Base-by-base conservation (phyloP, 2,888 invertebrate genomes). In the Ochlodes sylvanus region DNA sequence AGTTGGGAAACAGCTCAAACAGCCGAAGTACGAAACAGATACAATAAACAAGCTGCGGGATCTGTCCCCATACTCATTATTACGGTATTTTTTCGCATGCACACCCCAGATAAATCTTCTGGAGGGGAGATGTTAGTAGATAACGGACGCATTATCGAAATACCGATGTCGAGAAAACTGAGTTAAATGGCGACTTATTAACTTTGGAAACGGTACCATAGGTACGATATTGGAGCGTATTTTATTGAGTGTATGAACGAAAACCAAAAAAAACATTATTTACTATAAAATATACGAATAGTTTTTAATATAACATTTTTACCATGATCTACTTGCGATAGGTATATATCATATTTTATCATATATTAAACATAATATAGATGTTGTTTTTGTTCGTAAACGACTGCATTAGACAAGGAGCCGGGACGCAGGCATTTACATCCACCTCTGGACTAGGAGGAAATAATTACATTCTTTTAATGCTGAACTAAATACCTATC, bases 111-210 rank as follows among this genome's bases (percentile, higher is more conserved):
- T 86, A 86, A 87, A 90, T 90, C 74, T 73, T 71, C 72, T 78
- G 72, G 79, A 83, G 89, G 88, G 87, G 88, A 85, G 89, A 90
- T 87, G 27, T 27, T 27, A 38, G 73, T 79, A 90, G 92, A 92
- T 92, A 92, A 89, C 89, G 85, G 84, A 80, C 79, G 81, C 89
- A 91, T 92, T 92, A 92, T 90, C 91, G 90, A 91, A 90, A 91
- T 92, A 87, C 90, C 92, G 82, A 87, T 90, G 90, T 89, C 85
- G 84, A 86, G 82, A 86, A 83, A 84, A 89, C 87, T 88, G 89
- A 87, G 86, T 90, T 88, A 86, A 90, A 89, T 88, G 82, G 81
- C 88, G 85, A 90, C 91, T 90, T 91, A 89, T 89, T 86, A 70
- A 62, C 61, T 54, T 67, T 67, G 67, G 57, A 58, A 27, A 58